Evolutionary conservation across 2,113 vertebrate genomes (phyloP), one percentile per base, ranked within the genome.

Genomic region (Coregonus clupeaformis): DNA sequence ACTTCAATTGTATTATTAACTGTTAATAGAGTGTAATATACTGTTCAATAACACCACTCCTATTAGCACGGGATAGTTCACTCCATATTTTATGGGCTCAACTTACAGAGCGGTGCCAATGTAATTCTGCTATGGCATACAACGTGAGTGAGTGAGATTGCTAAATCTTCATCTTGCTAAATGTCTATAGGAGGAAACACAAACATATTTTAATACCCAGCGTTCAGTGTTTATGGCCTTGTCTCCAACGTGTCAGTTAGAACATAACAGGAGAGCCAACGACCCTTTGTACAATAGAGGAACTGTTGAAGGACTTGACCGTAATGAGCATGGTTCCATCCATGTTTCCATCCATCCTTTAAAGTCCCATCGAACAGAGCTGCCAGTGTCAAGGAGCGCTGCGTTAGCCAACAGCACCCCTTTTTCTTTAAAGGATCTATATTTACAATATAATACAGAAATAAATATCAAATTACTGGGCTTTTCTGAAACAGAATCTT

Each of bases 1-100:
- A 55, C 77, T 84, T 65, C 80, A 82, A 86, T 86, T 85, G 82
- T 79, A 77, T 83, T 87, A 89, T 87, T 86, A 72, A 83, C 82
- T 76, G 80, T 82, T 84, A 86, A 86, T 81, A 87, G 83, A 84
- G 84, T 85, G 84, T 71, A 86, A 82, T 77, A 82, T 82, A 63
- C 82, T 72, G 30, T 70, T 79, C 79, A 80, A 81, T 78, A 86
- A 86, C 76, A 85, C 66, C 82, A 79, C 80, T 80, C 77, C 83
- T 85, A 80, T 87, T 84, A 81, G 83, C 82, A 25, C 68, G 3
- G 67, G 84, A 83, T 87, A 86, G 89, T 81, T 87, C 63, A 72
- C 85, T 81, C 83, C 85, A 86, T 77, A 86, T 88, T 89, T 66
- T 29, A 70, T 72, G 55, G 76, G 63, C 73, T 80, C 68, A 70